Base-by-base conservation (phyloP, 2,113 vertebrate genomes). In the Ahaetulla prasina region DNA sequence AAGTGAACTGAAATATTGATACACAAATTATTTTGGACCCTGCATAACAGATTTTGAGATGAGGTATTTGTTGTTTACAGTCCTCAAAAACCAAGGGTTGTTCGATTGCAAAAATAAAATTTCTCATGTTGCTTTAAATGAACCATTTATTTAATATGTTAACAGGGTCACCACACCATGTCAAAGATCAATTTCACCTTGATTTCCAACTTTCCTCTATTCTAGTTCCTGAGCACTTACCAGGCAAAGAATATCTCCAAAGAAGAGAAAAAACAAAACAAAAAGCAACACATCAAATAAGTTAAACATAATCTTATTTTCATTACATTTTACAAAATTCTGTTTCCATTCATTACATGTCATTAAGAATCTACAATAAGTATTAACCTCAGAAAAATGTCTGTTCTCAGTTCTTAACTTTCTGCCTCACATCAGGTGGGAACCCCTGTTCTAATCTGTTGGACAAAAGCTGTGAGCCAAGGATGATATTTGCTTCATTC, bases 251-350 rank as follows among this genome's bases (percentile, higher is more conserved):
- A 91, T 91, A 52, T 45, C 14, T 91, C 16, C 8, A 47, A 90
- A 50, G 30, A 20, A 52, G 47, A 90, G 12, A 39, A 20, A 84
- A 80, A 39, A 25, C 14, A 45, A 90, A 91, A 54, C 18, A 91
- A 39, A 55, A 91, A 85, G n/a, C 68, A 84, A 54, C 16, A 30
- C 45, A 14, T 90, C 25, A 90, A 80, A 53, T 39, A 90, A 39
- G 23, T 90, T 35, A 86, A 85, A 94, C 90, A 90, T 94, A 93
- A 93, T 92, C 8, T 47, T 25, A 92, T 52, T 93, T 94, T 93
- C 35, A 88, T n/a, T 54, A 50, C 12, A 8, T 30, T 91, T 92
- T 93, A 85, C 8, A 87, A 74, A 95, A 94, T 92, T 95, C n/a
- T 25, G 6, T 93, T 84, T 4, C 25, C 49, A 39, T 39, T 74